Evolutionary conservation across 1,140 invertebrate species (phyloP), one percentile per base, ranked within the genome.

Genomic region (Diorhabda sublineata): DNA sequence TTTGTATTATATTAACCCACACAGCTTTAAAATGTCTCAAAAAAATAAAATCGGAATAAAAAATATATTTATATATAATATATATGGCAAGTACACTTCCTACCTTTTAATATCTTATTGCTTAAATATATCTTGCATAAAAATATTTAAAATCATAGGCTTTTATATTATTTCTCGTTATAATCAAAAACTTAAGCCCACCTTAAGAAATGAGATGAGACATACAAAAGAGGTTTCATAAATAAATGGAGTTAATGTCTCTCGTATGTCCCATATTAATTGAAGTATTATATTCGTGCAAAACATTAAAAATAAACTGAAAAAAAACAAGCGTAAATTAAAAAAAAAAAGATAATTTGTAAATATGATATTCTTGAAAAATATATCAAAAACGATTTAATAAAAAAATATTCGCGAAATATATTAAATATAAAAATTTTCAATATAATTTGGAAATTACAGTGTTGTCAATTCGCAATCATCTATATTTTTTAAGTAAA

Each of bases 1-100:
- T 64, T 64, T 57, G 45, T 64, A 64, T 60, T 67, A 45, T 60
- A 67, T 67, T 56, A 60, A 60, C 65, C 45, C 65, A 60, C 65
- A 67, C 58, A 60, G 65, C 65, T 58, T 67, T 44, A 62, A 63
- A 68, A 68, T 62, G 26, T 64, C 52, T 68, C 67, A 64, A 64
- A 68, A 68, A 68, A 62, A 62, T 64, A 64, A 68, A 68, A 68
- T 57, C 45, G 67, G 67, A 68, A 64, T 68, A 62, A 62, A 68
- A 68, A 68, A 68, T 68, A 68, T 67, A 67, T 67, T 60, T 67
- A 59, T 67, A 58, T 67, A 67, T 67, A 67, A 67, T 67, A 67
- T 52, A 52, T 68, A 68, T 56, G 60, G 47, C 61, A 62, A 62
- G 67, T 64, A 68, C 59, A 64, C 61, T 62, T 62, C 42, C 61